Base-by-base conservation (phyloP, 1,140 invertebrate species). In the Magallana gigas region DNA sequence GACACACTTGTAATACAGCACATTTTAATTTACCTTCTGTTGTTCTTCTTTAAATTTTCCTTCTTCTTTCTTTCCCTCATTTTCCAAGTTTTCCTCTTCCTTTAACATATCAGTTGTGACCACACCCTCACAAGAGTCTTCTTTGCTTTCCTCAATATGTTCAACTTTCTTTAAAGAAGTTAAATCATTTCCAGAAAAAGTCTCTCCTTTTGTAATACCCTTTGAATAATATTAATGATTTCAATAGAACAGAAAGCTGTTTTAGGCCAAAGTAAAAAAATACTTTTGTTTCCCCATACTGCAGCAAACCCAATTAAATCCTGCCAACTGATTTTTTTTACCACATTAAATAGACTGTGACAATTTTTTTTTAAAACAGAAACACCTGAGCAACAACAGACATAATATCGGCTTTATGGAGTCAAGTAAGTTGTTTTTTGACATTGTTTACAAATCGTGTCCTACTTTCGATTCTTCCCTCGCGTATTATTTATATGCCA, bases 51-150 rank as follows among this genome's bases (percentile, higher is more conserved):
- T 76, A 0, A 76, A 23, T 29, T 76, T 76, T 36, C 29, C 18
- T 76, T 76, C 68, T 76, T 76, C 68, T 76, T 76, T 76, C 23
- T 76, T 23, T 12, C 23, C 68, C 36, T 76, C 68, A 29, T 76
- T 18, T 76, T 76, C 23, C 68, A 76, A 76, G 23, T 36, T 76
- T 29, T 29, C 23, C 23, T 76, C 68, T 29, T 76, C 68, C 14
- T 76, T 76, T 23, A 29, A 9, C 68, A 76, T 76, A 29, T 76
- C 68, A 76, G 11, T 29, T 11, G 68, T 76, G 8, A 76, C 23
- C 23, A 48, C 23, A 8, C 11, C 68, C 36, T 76, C 23, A 1
- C 36, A 9, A 12, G 68, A 36, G 9, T 29, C 23, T 76, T 36
- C 68, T 76, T 76, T 29, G 9, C 23, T 64, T n/a, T n/a, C 14